Evolutionary conservation across 2,797 vertebrate species (phyloP), one percentile per base, ranked within the genome.

Genomic region (Novumbra hubbsi): DNA sequence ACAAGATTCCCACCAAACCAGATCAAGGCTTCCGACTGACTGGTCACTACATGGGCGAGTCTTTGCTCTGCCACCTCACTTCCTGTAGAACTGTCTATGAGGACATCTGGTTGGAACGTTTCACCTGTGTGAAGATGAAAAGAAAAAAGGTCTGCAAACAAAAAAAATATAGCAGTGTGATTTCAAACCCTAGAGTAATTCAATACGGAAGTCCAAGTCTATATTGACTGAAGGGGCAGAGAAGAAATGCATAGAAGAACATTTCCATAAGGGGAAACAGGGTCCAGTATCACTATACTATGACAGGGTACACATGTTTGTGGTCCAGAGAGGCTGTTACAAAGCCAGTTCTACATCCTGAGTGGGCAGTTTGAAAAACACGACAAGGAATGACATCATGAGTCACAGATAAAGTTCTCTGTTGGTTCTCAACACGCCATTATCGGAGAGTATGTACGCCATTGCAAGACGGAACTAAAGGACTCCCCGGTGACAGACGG

Each of bases 71-170:
- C 50, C 8, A 55, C 50, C 50, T 55, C 19, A 3, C n/a, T 14
- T 60, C n/a, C 62, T 32, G 21, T 27, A 57, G 8, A 45, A 27
- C 16, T 57, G 55, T 28, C 69, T 70, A 80, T 62, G 73, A 78
- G 72, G 55, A 71, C 68, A 52, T 78, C 50, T 72, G 52, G 30
- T 79, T 72, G 77, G 75, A 48, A 64, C 55, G 67, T 57, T 70
- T 72, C 66, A 79, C 70, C 71, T 82, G 74, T 74, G 81, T 49
- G 70, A 48, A 78, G 70, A 81, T 68, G 71, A 30, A 4, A 41
- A 30, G 30, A 3, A 24, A 41, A 41, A 67, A 34, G 60, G 72
- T 73, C 72, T 5, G 63, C 57, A 65, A 78, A 71, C 64, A 78
- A 45, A 45, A 38, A 38, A 49, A 60, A n/a, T n/a, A n/a, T 78